phyloP scores from a whole-genome alignment of 2,888 invertebrate genomes.

The Rotaria magnacalcarata region DNA sequence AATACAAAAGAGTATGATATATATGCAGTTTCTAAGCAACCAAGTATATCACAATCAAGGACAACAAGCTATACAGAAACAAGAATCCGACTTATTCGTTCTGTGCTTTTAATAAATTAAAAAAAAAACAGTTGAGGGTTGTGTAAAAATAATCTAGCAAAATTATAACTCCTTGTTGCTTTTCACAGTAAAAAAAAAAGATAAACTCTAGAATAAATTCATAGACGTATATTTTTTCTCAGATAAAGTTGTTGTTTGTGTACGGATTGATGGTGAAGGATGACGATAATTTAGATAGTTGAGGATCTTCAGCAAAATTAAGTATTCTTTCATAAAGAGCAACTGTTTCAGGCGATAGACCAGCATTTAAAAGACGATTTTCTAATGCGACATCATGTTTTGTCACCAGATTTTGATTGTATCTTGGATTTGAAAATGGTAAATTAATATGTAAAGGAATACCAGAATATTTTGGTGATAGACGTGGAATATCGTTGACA shows the following conservation, averaged over 20 bases:
- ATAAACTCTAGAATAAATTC: not conserved
- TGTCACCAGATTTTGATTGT: not conserved
- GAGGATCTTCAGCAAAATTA: not conserved
- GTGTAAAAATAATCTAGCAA: not conserved
- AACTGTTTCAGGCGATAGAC: constrained; percentile 7
- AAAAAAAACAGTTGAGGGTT: not conserved
- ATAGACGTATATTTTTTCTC: not conserved
- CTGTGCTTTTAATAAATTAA: not conserved
- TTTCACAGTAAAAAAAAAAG: not conserved
- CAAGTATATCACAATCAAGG: too few relatives aligned
- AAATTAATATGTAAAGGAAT: not conserved
- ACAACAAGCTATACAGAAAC: not conserved
- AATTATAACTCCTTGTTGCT: not conserved
- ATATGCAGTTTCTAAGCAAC: too few relatives aligned
- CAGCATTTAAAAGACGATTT: constrained; percentile 19
- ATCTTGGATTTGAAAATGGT: not conserved
- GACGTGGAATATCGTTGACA: not conserved
- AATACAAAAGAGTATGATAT: too few relatives aligned
- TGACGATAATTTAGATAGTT: not conserved
- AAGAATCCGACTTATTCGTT: not conserved
- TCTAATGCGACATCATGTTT: not conserved
- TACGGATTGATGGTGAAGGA: not conserved
- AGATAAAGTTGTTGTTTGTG: not conserved
- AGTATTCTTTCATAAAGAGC: constrained; percentile 31
- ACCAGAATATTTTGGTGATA: not conserved